Evolutionary conservation across 2,888 invertebrate genomes (phyloP).

Genomic region (Nebria brevicollis): DNA sequence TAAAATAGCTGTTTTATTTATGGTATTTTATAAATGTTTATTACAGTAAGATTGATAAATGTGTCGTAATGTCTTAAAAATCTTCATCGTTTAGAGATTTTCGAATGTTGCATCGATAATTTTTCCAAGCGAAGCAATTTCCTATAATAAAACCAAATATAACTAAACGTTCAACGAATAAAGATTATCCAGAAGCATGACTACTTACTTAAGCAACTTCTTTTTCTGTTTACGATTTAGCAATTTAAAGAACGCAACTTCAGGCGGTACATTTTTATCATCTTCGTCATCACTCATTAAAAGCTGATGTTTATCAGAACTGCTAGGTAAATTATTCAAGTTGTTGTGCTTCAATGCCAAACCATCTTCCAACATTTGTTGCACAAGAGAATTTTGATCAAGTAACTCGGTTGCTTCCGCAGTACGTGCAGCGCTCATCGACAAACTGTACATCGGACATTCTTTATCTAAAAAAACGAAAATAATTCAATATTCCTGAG

Average conservation of each 20-base stretch:
- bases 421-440: constrained; percentile 83
- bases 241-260: constrained; percentile 83
- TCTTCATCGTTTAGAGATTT: background rate
- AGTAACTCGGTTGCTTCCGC: constrained; percentile 74
- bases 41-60: background rate
- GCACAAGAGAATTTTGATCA: constrained; percentile 79
- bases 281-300: constrained; percentile 68
- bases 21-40: background rate
- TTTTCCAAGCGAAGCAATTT: constrained; percentile 77
- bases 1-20: background rate
- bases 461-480: constrained; percentile 77
- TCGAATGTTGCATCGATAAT: constrained; percentile 53
- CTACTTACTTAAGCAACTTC: constrained; percentile 81
- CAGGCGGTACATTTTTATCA: constrained; percentile 68
- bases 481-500: too few relatives aligned
- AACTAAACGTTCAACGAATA: constrained; percentile 20
- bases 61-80: background rate
- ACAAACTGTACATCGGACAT: constrained; percentile 91
- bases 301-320: constrained; percentile 68
- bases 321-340: constrained; percentile 64
- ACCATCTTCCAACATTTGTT: constrained; percentile 93
- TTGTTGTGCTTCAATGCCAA: constrained; percentile 84
- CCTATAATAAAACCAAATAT: constrained; percentile 60
- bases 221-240: constrained; percentile 89
- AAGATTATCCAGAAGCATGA: constrained; percentile 17